Evolutionary conservation across 2,888 invertebrate genomes (phyloP).

Genomic region (Agrilus biguttatus): DNA sequence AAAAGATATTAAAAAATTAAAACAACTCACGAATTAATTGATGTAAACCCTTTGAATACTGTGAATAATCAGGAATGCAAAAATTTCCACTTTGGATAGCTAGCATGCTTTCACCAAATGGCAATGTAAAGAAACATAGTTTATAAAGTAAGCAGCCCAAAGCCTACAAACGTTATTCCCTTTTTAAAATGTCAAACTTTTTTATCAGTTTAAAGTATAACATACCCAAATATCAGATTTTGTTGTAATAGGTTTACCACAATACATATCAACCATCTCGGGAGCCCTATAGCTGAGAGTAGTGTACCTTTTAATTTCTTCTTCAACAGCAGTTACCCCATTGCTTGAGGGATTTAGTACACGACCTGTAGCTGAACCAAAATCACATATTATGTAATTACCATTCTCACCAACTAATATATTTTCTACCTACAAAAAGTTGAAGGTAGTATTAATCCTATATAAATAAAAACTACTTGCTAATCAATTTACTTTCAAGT

Average conservation of each 20-base stretch:
- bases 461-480: background rate
- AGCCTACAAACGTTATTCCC: slow-evolving; percentile 39
- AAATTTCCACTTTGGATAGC: slow-evolving; percentile 85
- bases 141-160: slow-evolving; percentile 79
- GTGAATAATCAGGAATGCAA: slow-evolving; percentile 67
- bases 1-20: slow-evolving; percentile 1
- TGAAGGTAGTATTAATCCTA: background rate
- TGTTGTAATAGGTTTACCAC: slow-evolving; percentile 66
- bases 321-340: slow-evolving; percentile 58
- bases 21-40: slow-evolving; percentile 52
- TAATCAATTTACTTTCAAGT: slow-evolving; percentile 53
- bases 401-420: slow-evolving; percentile 67
- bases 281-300: slow-evolving; percentile 81
- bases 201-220: slow-evolving; percentile 2
- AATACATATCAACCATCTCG: slow-evolving; percentile 88
- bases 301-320: slow-evolving; percentile 78
- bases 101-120: slow-evolving; percentile 84
- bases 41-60: slow-evolving; percentile 55
- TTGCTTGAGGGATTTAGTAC: slow-evolving; percentile 51
- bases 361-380: slow-evolving; percentile 84
- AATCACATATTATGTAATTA: slow-evolving; percentile 80
- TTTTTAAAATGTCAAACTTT: background rate
- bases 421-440: slow-evolving; percentile 64
- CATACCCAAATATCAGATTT: slow-evolving; percentile 80
- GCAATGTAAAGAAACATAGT: slow-evolving; percentile 76